These are phyloP conservation scores for Globodera ellingtonae DNA, from an alignment of 1,140 invertebrate genomes.

Conservation along the genomic window DNA sequence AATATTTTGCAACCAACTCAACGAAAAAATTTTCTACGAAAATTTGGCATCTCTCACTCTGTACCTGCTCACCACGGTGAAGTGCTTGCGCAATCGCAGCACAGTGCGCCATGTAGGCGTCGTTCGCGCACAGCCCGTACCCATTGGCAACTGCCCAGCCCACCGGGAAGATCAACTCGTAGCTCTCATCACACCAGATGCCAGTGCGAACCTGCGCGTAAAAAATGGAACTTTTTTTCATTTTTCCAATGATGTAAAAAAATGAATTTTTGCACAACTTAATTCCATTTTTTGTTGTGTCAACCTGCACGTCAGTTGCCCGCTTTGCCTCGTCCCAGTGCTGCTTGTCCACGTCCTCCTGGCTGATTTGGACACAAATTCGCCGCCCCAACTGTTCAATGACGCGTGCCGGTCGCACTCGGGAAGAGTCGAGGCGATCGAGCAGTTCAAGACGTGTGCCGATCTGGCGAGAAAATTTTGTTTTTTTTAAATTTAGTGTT, in stretches of 20 bases:
- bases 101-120: slow-evolving; percentile 37
- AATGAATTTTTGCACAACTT: no score
- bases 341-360: slow-evolving; percentile 30
- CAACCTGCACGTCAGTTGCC: slow-evolving; percentile 23
- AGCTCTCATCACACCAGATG: slow-evolving; percentile 46
- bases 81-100: slow-evolving; percentile 31
- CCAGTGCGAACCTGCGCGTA: slow-evolving; percentile 18
- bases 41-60: neutral
- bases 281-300: neutral
- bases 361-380: slow-evolving; percentile 33
- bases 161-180: slow-evolving; percentile 46
- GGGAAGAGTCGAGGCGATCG: slow-evolving; percentile 33
- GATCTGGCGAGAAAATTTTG: slow-evolving; percentile 19
- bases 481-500: no score
- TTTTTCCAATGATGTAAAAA: neutral
- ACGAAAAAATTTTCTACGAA: neutral
- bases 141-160: slow-evolving; percentile 43
- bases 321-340: slow-evolving; percentile 32
- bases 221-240: neutral
- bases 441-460: slow-evolving; percentile 53
- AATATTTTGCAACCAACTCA: neutral
- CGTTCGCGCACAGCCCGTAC: slow-evolving; percentile 35
- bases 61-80: neutral
- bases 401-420: slow-evolving; percentile 45
- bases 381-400: slow-evolving; percentile 37